Conservation (phyloP, 2,113 vertebrate genomes). For the Delphinapterus leucas region DNA sequence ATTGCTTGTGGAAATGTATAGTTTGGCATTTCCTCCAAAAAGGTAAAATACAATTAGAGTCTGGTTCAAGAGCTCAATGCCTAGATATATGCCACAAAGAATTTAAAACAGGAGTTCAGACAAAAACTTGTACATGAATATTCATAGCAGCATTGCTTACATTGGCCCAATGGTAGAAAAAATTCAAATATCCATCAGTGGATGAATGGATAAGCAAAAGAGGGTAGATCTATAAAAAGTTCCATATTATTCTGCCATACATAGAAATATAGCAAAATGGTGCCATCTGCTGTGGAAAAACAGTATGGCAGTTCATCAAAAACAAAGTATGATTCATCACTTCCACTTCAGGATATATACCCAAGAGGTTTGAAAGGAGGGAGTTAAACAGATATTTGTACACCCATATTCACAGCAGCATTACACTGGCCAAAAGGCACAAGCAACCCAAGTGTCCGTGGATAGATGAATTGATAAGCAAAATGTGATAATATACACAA, state of each 20-base stretch:
- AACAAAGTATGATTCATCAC: background rate
- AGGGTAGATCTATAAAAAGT: background rate
- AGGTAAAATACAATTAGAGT: background rate
- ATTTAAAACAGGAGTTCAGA: background rate
- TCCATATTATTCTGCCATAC: background rate
- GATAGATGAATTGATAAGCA: background rate
- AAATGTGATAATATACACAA: background rate
- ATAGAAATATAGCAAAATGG: background rate
- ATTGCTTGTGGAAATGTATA: background rate
- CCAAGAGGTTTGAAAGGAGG: background rate
- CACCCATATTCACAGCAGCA: background rate
- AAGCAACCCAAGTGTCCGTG: background rate
- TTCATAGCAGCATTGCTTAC: background rate
- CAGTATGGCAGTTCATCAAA: background rate
- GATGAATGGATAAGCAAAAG: background rate
- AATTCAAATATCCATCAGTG: background rate
- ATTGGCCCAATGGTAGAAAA: background rate
- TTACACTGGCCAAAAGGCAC: background rate
- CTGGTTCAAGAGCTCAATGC: background rate
- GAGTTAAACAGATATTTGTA: background rate
- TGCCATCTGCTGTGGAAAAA: background rate
- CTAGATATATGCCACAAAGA: background rate
- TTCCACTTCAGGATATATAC: background rate
- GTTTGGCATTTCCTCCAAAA: background rate
- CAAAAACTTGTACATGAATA: background rate